Conservation (phyloP, 2,797 vertebrate genomes). For the Hypotaenidia okinawae region DNA sequence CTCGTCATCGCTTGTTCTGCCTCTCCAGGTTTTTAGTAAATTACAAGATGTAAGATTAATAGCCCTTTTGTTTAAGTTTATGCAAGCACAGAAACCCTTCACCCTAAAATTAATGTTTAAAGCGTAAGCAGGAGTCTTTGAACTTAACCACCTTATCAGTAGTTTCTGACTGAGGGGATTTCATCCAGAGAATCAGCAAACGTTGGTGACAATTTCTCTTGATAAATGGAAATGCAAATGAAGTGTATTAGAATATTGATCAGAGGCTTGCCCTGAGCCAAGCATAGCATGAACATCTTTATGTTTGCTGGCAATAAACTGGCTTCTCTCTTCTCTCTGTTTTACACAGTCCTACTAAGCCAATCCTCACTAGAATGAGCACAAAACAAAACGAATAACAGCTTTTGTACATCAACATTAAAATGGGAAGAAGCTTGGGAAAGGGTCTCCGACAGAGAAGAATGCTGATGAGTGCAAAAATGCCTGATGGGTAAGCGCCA, state of each 20-base stretch:
- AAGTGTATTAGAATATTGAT: slow-evolving; percentile 29
- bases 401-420: slow-evolving; percentile 84
- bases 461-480: slow-evolving; percentile 46
- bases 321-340: slow-evolving; percentile 66
- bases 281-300: neutral
- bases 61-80: too few relatives aligned
- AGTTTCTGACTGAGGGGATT: too few relatives aligned
- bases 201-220: too few relatives aligned
- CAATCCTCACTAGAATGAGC: slow-evolving; percentile 86
- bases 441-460: slow-evolving; percentile 59
- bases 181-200: too few relatives aligned
- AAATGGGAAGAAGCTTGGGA: slow-evolving; percentile 72
- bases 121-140: too few relatives aligned
- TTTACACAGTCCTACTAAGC: slow-evolving; percentile 82
- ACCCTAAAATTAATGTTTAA: too few relatives aligned
- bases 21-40: too few relatives aligned
- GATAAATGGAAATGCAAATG: slow-evolving; percentile 15
- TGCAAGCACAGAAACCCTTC: too few relatives aligned
- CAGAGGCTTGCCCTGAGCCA: neutral
- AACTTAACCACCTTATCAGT: too few relatives aligned
- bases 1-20: too few relatives aligned
- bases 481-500: slow-evolving; percentile 65
- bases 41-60: too few relatives aligned
- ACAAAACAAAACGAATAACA: slow-evolving; percentile 81
- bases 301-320: slow-evolving; percentile 46